phyloP scores from a whole-genome alignment of 1,140 invertebrate species.

The Macrobrachium rosenbergii region DNA sequence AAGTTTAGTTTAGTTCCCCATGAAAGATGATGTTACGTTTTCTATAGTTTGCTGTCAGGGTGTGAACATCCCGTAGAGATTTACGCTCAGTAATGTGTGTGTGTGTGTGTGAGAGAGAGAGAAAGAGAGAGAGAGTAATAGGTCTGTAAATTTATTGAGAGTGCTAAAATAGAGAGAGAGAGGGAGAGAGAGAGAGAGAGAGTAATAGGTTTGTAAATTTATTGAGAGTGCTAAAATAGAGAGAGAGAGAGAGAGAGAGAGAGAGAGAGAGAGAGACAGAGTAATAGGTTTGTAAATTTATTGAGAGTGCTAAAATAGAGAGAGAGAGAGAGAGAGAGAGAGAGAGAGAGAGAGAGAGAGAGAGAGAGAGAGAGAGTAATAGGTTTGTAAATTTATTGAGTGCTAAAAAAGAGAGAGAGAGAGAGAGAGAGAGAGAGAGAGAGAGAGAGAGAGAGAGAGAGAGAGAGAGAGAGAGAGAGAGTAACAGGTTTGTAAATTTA shows the following conservation, averaged over 20 bases:
- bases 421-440: constrained; percentile 16
- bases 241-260: constrained; percentile 25
- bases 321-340: constrained; percentile 21
- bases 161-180: constrained; percentile 25
- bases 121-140: constrained; percentile 25
- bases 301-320: too few species aligned
- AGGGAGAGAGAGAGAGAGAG: constrained; percentile 14
- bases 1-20: too few species aligned
- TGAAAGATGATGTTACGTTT: too few species aligned
- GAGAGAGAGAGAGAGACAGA: background rate
- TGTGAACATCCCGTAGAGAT: too few species aligned
- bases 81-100: background rate
- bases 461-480: background rate
- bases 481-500: too few species aligned
- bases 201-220: too few species aligned
- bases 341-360: background rate
- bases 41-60: too few species aligned
- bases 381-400: too few species aligned
- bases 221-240: too few species aligned
- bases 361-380: background rate
- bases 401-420: constrained; percentile 10
- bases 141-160: too few species aligned
- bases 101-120: background rate
- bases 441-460: background rate
- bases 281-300: too few species aligned